A percentile compares a stretch with the other conserved stretches of the same genome.
Conservation (phyloP, 2,113 vertebrate species). For the Ursus arctos region DNA sequence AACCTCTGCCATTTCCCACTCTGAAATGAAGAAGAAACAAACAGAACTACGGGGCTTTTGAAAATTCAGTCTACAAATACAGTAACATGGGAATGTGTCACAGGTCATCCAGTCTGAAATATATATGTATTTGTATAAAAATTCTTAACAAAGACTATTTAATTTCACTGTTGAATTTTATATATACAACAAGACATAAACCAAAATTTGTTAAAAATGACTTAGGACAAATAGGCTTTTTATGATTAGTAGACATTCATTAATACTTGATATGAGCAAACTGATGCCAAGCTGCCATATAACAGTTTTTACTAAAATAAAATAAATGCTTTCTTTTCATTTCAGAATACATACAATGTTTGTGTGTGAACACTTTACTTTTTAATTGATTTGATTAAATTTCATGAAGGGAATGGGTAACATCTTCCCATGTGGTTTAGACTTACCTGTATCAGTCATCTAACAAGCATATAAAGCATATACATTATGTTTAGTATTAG, state of each 20-base stretch:
- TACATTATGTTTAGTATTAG: not conserved
- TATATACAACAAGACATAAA: not conserved
- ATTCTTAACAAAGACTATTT: not conserved
- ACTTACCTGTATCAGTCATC: not conserved
- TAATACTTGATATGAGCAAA: not conserved
- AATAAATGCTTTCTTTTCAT: not conserved
- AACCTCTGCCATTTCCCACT: not conserved
- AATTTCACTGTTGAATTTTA: conserved; percentile 36
- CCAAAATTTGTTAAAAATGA: not conserved
- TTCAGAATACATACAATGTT: not conserved
- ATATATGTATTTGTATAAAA: not conserved
- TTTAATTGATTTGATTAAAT: not conserved
- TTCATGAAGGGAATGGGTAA: not conserved
- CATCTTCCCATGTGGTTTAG: not conserved
- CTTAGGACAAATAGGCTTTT: not conserved
- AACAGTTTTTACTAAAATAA: not conserved
- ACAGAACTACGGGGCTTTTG: not conserved
- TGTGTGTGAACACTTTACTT: not conserved
- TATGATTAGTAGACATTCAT: not conserved
- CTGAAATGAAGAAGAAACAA: conserved; percentile 7
- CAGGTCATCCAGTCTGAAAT: not conserved
- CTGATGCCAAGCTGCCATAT: not conserved
- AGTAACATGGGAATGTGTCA: not conserved
- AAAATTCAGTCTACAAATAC: not conserved
- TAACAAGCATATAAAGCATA: not conserved